A percentile compares a stretch with the other conserved stretches of the same genome.
Conservation (phyloP, 2,113 vertebrate species). For the Notiomystis cincta region DNA sequence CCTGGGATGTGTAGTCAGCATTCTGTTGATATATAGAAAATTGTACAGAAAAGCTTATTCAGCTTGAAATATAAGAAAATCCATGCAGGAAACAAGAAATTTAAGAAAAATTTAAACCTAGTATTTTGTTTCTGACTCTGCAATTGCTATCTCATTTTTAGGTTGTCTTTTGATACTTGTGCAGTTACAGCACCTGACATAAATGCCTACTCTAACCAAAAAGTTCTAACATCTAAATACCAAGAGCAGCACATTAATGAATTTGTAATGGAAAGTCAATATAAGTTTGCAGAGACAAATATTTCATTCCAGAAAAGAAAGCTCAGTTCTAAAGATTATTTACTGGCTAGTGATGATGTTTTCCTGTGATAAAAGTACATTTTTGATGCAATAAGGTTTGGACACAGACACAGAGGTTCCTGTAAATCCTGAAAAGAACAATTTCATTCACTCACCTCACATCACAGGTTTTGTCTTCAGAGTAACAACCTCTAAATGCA, state of each 20-base stretch:
- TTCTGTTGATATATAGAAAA: background rate
- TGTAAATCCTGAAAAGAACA: background rate
- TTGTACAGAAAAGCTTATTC: background rate
- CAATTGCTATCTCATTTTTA: background rate
- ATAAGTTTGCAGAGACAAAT: background rate
- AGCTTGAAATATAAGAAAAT: background rate
- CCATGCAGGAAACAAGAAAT: background rate
- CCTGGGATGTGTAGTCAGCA: background rate
- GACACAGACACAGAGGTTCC: background rate
- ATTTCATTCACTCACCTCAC: background rate
- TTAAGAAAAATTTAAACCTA: background rate
- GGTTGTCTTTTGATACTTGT: background rate
- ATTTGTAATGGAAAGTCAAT: background rate
- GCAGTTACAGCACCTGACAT: background rate
- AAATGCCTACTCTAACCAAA: background rate
- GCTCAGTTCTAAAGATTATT: background rate
- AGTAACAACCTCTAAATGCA: background rate
- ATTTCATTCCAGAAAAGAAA: background rate
- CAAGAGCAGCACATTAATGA: background rate
- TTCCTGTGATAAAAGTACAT: background rate
- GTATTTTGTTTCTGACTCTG: background rate
- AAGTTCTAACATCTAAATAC: background rate
- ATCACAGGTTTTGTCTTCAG: fast-evolving
- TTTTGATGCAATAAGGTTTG: background rate
- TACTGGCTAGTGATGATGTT: background rate